Evolutionary conservation across 2,888 invertebrate species (phyloP).

Genomic region (Lathronympha strigana): DNA sequence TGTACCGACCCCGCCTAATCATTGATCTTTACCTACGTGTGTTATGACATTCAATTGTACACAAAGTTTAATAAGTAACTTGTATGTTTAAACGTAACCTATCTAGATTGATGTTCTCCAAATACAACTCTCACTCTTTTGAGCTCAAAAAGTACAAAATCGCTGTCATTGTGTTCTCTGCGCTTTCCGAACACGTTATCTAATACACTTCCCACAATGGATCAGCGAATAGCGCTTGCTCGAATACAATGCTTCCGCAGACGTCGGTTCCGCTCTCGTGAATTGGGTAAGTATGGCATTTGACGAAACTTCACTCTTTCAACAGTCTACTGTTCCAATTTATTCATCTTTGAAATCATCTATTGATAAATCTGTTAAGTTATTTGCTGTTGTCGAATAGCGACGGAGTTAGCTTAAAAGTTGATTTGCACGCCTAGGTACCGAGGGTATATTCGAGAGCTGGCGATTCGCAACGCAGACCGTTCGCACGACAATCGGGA

Average conservation of each 20-base stretch:
- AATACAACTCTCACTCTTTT: slow-evolving; percentile 69
- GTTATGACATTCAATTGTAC: slow-evolving; percentile 52
- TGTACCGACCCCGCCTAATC: slow-evolving; percentile 63
- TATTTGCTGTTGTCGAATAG: slow-evolving; percentile 71
- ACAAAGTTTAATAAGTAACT: slow-evolving; percentile 39
- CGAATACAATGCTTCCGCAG: slow-evolving; percentile 73
- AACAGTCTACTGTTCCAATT: slow-evolving; percentile 64
- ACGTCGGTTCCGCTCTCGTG: slow-evolving; percentile 81
- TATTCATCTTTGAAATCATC: slow-evolving; percentile 57
- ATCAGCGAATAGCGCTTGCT: slow-evolving; percentile 58
- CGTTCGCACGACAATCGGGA: slow-evolving; percentile 80
- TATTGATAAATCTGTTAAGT: slow-evolving; percentile 57
- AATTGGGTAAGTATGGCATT: slow-evolving; percentile 81
- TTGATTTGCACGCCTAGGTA: slow-evolving; percentile 64
- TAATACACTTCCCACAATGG: slow-evolving; percentile 74
- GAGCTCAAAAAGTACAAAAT: slow-evolving; percentile 59
- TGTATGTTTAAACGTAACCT: slow-evolving; percentile 41
- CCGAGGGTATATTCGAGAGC: slow-evolving; percentile 65
- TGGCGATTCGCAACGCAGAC: slow-evolving; percentile 63
- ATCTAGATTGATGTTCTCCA: slow-evolving; percentile 35
- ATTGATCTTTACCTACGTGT: slow-evolving; percentile 66
- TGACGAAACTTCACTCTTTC: slow-evolving; percentile 81
- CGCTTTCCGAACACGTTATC: slow-evolving; percentile 75
- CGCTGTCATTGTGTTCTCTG: slow-evolving; percentile 68
- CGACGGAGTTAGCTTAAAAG: slow-evolving; percentile 66